Base-by-base conservation (phyloP, 2,113 vertebrate genomes). In the Dissostichus mawsoni region DNA sequence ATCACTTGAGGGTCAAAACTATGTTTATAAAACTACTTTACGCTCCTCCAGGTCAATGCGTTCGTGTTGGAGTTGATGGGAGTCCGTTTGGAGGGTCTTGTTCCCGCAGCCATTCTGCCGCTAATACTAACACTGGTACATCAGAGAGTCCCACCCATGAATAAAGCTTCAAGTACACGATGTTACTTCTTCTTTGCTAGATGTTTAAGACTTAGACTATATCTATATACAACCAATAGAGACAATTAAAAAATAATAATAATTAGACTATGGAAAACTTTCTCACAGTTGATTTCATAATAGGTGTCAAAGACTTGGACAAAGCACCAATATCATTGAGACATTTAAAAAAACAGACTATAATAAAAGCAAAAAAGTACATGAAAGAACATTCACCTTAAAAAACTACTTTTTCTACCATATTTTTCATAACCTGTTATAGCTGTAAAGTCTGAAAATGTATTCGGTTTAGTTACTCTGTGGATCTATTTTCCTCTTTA, bases 11-110 rank as follows among this genome's bases (percentile, higher is more conserved):
- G 52, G 4, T 20, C 10, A 11, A 72, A 56, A 44, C 5, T 1
- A 2, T 61, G 47, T 59, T 74, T 50, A 69, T 48, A 61, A 74
- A 69, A 29, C 36, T 51, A 2, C 2, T 5, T 59, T 73, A 25
- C 88, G 56, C 2, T 1, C 11, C 13, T 69, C 3, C 51, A 77
- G 83, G 73, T 79, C 0, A 1, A 53, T 0, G 47, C 14, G 4
- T 78, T 81, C 6, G 76, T 84, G 55, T 82, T 50, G 80, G 63
- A 83, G 63, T 18, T 92, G 63, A 85, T 91, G 83, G 88, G 88
- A 33, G 50, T 89, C 78, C 65, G 82, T 59, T 1, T 77, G 64
- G 82, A 91, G 0, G 78, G 82, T 55, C 79, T 87, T 13, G 0
- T 86, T 55, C 80, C 88, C 80, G 86, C 89, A 29, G 56, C 82